Percentiles rank a stretch among this genome's conserved stretches.
Evolutionary conservation across 1,140 invertebrate species (phyloP).

Genomic region (Brachionus calyciflorus): DNA sequence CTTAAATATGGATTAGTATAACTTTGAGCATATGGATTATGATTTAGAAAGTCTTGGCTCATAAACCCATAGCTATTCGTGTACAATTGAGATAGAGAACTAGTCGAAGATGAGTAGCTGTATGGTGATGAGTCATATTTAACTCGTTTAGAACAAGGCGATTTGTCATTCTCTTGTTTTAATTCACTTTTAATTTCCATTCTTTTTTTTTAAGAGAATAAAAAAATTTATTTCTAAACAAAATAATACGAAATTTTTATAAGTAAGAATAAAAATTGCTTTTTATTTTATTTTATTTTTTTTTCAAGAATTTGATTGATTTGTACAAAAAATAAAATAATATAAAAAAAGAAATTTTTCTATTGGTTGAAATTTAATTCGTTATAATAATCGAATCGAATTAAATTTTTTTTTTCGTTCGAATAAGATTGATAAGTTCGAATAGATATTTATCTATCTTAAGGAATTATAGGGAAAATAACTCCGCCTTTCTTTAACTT

Average conservation of each 20-base stretch:
- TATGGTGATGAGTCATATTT: background rate
- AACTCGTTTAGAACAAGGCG: conserved; percentile 1
- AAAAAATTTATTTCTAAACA: background rate
- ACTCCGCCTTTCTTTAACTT: no score
- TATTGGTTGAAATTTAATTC: background rate
- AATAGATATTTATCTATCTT: no score
- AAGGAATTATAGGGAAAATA: no score
- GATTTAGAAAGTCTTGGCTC: background rate
- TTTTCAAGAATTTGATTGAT: conserved; percentile 26
- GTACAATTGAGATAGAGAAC: background rate
- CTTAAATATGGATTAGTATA: background rate
- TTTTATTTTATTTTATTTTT: no score
- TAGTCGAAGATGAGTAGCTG: background rate
- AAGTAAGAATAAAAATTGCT: background rate
- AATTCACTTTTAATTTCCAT: conserved; percentile 5
- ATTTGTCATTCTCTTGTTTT: background rate
- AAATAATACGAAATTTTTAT: background rate
- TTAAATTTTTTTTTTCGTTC: background rate
- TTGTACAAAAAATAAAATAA: background rate
- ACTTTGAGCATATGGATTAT: background rate
- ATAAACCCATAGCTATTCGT: background rate
- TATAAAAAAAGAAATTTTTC: background rate
- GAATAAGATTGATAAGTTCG: conserved; percentile 24
- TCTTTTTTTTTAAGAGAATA: background rate
- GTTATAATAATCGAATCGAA: no score